Conservation (phyloP, 2,888 invertebrate species). For the Cacoxenus indagator region DNA sequence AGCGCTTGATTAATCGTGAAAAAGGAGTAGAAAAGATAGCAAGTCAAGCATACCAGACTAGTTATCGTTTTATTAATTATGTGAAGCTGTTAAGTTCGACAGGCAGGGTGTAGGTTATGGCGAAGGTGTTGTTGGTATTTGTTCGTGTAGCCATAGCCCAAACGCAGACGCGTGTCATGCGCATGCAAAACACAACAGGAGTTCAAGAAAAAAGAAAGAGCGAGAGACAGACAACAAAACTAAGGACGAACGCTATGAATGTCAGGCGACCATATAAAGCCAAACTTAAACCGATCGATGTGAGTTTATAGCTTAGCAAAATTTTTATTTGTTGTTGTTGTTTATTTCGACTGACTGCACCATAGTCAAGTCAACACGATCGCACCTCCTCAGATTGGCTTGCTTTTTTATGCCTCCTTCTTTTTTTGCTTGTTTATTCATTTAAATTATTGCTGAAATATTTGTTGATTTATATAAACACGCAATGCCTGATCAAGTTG, state of each 20-base stretch:
- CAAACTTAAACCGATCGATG: too few species aligned
- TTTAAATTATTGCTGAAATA: conserved; percentile 64
- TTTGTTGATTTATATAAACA: conserved; percentile 56
- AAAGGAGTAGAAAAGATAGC: neutral
- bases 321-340: conserved; percentile 44
- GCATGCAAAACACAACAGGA: neutral
- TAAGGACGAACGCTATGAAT: neutral
- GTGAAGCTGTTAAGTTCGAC: conserved; percentile 20
- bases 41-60: conserved; percentile 23
- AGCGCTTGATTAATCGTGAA: conserved; percentile 62
- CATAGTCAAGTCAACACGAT: conserved; percentile 57
- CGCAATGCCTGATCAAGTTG: conserved; percentile 34
- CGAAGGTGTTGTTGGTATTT: neutral
- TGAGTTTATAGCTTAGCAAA: conserved; percentile 45
- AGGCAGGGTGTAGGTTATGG: neutral
- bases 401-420: neutral
- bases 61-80: conserved; percentile 46
- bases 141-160: neutral
- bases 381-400: conserved; percentile 48
- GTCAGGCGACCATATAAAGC: too few species aligned
- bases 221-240: neutral
- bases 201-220: too few species aligned
- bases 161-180: conserved; percentile 45
- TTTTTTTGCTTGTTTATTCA: conserved; percentile 19
- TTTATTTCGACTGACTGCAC: conserved; percentile 41